Percentiles rank a stretch among this genome's conserved stretches.
These are phyloP conservation scores for Orchesella flavescens DNA, from an alignment of 2,888 invertebrate genomes.

Conservation along the genomic window DNA sequence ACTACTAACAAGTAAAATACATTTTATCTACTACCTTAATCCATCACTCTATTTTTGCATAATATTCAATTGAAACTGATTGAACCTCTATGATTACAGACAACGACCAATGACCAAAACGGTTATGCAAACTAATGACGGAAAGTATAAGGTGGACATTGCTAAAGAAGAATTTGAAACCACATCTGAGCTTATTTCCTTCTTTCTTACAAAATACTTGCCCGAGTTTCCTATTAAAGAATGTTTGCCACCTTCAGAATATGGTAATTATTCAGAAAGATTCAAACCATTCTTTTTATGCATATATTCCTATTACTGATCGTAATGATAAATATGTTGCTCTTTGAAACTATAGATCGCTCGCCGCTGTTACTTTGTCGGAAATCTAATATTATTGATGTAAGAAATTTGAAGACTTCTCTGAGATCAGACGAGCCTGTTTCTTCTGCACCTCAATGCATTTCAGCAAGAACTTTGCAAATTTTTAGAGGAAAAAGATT, in stretches of 20 bases:
- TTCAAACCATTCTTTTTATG: constrained; percentile 33
- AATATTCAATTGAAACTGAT: too few relatives aligned
- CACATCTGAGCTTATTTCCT: constrained; percentile 79
- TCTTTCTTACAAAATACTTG: constrained; percentile 77
- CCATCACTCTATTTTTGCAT: background rate
- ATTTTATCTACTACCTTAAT: constrained; percentile 2
- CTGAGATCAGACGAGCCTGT: constrained; percentile 73
- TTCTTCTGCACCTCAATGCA: constrained; percentile 79
- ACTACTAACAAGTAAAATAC: constrained; percentile 81
- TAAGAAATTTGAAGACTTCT: constrained; percentile 74
- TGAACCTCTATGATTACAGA: constrained; percentile 42
- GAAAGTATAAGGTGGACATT: constrained; percentile 60
- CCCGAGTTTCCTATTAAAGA: constrained; percentile 80
- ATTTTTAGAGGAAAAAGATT: constrained; percentile 79
- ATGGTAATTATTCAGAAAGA: constrained; percentile 78
- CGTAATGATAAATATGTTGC: too few relatives aligned
- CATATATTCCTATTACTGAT: too few relatives aligned
- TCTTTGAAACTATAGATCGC: constrained; percentile 78
- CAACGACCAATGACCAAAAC: constrained; percentile 65
- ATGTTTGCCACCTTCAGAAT: constrained; percentile 90
- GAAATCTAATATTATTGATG: constrained; percentile 50
- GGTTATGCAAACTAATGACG: constrained; percentile 50
- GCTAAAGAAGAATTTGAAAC: constrained; percentile 71
- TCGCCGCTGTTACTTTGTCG: constrained; percentile 82
- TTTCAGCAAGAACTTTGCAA: constrained; percentile 81